Base-by-base conservation (phyloP, 2,113 vertebrate species). In the Sapayoa aenigma region DNA sequence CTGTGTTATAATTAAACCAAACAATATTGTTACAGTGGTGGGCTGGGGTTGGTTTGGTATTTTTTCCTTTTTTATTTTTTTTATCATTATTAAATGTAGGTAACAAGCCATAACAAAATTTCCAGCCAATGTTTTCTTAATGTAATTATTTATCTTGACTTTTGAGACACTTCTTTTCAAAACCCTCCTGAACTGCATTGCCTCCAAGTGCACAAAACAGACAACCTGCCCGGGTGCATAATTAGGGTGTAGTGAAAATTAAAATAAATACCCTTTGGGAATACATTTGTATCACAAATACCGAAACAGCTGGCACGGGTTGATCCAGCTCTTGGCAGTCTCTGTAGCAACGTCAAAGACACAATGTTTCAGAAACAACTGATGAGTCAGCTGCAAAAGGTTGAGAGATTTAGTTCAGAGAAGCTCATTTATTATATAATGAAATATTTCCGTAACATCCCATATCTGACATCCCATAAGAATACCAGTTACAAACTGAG, bases 101-200 rank as follows among this genome's bases (percentile, higher is more conserved):
- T 89, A 62, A 93, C 39, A 93, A 90, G 79, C 39, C 63, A 72
- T 52, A 74, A 33, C 19, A 74, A 77, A 89, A 75, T 74, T 25
- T 85, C 50, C 56, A 78, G 37, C 41, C 89, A 20, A 44, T 41
- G 19, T 84, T 96, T 93, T 85, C 72, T 42, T 56, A 71, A 33
- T 25, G 8, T 18, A 69, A 77, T 75, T 86, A 80, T 83, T 91
- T 84, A 24, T 72, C 68, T 90, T 94, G 90, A 94, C 88, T 82
- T 93, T 78, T 95, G 88, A 93, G 52, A 90, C 56, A 92, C 49
- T 94, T 86, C 17, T 96, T 95, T 93, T 85, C 62, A 84, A 94
- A 95, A 44, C 22, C 4, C 2, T 49, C 13, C 35, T 60, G 35
- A 78, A 69, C 41, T 76, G 39, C 56, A 65, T 53, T 90, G 46